Percentiles rank a stretch among this genome's conserved stretches.
Evolutionary conservation across 2,797 vertebrate genomes (phyloP).

Genomic region (Sylvia borin): DNA sequence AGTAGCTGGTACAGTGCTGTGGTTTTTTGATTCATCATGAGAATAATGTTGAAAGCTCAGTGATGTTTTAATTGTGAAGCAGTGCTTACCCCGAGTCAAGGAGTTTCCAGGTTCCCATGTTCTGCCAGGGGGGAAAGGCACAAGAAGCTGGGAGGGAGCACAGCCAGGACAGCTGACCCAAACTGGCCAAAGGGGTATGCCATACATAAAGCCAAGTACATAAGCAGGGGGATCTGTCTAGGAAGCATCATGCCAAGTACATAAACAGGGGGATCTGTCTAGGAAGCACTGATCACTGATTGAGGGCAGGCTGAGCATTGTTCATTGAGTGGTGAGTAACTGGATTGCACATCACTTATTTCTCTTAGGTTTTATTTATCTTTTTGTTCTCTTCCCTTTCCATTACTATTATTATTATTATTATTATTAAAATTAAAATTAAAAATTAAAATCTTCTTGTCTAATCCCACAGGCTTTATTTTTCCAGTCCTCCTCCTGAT

Average conservation of each 20-base stretch:
- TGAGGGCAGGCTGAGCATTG: background rate
- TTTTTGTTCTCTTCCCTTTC: background rate
- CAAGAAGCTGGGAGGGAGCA: background rate
- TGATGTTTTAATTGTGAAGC: background rate
- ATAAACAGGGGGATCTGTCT: background rate
- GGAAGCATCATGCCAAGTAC: background rate
- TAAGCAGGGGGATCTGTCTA: background rate
- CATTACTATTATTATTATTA: no score
- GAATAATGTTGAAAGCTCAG: background rate
- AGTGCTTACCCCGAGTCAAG: background rate
- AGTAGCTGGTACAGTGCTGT: background rate
- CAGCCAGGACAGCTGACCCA: background rate
- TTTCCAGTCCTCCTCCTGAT: background rate
- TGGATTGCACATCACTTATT: background rate
- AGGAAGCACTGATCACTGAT: background rate
- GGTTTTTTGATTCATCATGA: background rate
- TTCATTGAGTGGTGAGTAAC: background rate
- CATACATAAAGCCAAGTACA: background rate
- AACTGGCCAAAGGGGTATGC: background rate
- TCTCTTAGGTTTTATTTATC: background rate
- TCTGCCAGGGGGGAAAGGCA: background rate
- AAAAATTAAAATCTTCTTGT: background rate
- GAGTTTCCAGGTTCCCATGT: background rate
- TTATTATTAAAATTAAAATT: background rate
- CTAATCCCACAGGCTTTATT: background rate